phyloP scores from a whole-genome alignment of 2,888 invertebrate genomes.

The Aphodius granarius region DNA sequence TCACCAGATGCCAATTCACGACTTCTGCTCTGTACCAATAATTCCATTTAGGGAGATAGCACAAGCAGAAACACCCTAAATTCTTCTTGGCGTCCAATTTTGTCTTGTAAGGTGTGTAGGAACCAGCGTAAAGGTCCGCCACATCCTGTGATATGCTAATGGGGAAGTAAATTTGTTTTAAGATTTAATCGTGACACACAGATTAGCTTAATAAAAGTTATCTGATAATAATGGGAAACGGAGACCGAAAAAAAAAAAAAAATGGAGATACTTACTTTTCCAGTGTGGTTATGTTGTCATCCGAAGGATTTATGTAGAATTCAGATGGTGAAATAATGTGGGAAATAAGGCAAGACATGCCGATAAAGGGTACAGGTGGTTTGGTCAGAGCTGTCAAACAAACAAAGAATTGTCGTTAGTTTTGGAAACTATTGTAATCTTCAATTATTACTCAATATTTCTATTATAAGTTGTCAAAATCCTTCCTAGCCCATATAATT shows the following conservation, averaged over 20 bases:
- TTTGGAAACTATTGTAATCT: no score
- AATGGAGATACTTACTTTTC: conserved; percentile 12
- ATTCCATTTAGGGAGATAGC: conserved; percentile 17
- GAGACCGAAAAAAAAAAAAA: no score
- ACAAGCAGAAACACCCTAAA: conserved; percentile 17
- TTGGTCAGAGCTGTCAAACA: conserved; percentile 8
- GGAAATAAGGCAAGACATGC: conserved; percentile 17
- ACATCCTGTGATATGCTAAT: conserved; percentile 20
- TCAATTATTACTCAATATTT: no score
- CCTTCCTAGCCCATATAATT: no score
- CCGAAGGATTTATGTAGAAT: conserved; percentile 20
- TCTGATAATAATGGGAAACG: no score
- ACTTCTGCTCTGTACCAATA: conserved; percentile 21
- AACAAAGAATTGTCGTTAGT: neutral
- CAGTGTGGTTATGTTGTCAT: conserved; percentile 16
- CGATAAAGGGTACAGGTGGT: conserved; percentile 10
- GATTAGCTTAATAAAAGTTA: no score
- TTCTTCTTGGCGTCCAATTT: conserved; percentile 21
- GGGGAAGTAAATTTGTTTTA: neutral
- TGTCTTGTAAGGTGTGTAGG: conserved; percentile 1
- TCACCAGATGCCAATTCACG: conserved; percentile 22
- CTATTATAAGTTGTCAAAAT: no score
- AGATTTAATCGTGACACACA: neutral
- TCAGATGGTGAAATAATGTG: conserved; percentile 18
- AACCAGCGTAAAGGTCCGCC: conserved; percentile 4